phyloP scores from a whole-genome alignment of 1,140 invertebrate genomes.

The Lamellibrachia luymesi region DNA sequence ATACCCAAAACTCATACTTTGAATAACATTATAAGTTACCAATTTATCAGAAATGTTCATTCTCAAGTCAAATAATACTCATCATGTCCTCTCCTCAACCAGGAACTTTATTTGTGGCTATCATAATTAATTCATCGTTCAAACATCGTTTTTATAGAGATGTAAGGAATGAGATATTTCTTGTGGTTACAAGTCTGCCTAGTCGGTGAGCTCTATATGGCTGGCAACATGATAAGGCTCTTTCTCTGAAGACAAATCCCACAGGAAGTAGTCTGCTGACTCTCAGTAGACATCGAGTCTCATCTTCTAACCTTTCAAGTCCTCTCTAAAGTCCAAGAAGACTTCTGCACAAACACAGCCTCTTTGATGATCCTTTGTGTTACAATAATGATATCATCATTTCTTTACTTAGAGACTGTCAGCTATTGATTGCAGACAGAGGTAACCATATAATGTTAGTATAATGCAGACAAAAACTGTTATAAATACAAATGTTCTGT shows the following conservation, averaged over 20 bases:
- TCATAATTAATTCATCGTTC: background rate
- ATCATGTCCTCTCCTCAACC: background rate
- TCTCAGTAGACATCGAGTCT: background rate
- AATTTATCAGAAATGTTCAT: background rate
- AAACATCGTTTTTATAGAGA: background rate
- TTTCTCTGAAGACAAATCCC: background rate
- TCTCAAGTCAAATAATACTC: background rate
- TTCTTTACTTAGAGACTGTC: background rate
- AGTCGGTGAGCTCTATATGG: background rate
- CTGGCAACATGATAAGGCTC: background rate
- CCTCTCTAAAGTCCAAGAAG: background rate
- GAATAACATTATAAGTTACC: too few relatives aligned
- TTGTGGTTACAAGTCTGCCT: background rate
- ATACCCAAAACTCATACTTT: too few relatives aligned
- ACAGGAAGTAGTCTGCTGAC: background rate
- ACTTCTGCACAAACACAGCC: background rate
- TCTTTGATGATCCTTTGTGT: background rate
- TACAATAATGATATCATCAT: background rate
- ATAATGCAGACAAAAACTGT: too few relatives aligned
- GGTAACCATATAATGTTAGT: background rate
- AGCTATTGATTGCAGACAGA: background rate
- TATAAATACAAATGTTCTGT: background rate
- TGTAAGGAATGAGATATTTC: background rate
- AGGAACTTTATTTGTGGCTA: background rate
- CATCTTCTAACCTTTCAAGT: background rate